A percentile compares a stretch with the other conserved stretches of the same genome.
Conservation (phyloP, 2,113 vertebrate genomes). For the Barbus barbus region DNA sequence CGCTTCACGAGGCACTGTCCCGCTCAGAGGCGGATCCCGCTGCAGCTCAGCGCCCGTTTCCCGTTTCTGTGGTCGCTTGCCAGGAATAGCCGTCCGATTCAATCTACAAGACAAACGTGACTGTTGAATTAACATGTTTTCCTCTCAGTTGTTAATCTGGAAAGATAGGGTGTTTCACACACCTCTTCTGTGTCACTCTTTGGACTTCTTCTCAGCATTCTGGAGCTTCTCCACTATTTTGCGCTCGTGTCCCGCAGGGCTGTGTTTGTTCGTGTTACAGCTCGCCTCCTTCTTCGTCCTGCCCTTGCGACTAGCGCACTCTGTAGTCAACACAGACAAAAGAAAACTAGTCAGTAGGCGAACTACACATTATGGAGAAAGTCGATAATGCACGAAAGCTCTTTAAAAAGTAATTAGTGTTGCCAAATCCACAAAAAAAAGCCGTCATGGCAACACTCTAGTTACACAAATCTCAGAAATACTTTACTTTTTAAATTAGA, state of each 20-base stretch:
- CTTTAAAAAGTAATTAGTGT: no score
- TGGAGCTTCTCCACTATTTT: constrained; percentile 83
- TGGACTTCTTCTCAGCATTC: constrained; percentile 78
- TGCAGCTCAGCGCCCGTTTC: constrained; percentile 48
- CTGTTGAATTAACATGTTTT: background rate
- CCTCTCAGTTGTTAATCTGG: no score
- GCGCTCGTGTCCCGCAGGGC: constrained; percentile 81
- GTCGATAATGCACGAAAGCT: background rate
- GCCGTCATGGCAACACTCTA: background rate
- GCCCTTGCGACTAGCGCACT: constrained; percentile 79
- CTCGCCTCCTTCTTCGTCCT: constrained; percentile 85
- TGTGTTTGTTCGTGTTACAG: constrained; percentile 81
- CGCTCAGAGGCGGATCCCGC: constrained; percentile 19
- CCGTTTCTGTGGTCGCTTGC: constrained; percentile 66
- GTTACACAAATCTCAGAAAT: background rate
- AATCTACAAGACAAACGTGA: constrained; percentile 41
- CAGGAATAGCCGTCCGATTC: constrained; percentile 70
- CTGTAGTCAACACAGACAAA: constrained; percentile 55
- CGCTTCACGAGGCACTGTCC: background rate
- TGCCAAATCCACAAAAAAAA: background rate
- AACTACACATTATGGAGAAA: background rate
- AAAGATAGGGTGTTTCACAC: background rate
- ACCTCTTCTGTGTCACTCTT: constrained; percentile 65
- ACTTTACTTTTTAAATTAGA: background rate
- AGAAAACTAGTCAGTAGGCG: no score